Percentiles rank a stretch among this genome's conserved stretches.
phyloP scores from a whole-genome alignment of 2,888 invertebrate genomes.

The Drosophila maculinotata region DNA sequence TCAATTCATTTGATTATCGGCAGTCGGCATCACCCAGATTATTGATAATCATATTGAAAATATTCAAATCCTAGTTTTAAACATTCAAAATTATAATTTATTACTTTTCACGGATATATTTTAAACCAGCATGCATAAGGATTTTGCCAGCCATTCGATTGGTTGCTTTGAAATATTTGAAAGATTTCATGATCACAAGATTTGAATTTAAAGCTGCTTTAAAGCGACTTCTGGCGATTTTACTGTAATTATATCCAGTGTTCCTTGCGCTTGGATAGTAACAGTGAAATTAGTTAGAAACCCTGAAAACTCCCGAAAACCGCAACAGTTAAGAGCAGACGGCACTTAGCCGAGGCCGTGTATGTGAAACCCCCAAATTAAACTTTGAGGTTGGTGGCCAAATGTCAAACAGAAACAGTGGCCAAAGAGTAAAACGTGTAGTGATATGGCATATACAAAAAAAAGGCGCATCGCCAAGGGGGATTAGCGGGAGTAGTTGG shows the following conservation, averaged over 20 bases:
- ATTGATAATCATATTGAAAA: no score
- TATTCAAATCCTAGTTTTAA: no score
- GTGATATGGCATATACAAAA: slow-evolving; percentile 23
- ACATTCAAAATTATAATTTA: no score
- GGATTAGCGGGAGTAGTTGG: slow-evolving; percentile 10
- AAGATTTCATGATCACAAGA: neutral
- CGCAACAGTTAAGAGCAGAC: slow-evolving; percentile 46
- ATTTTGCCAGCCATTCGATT: no score
- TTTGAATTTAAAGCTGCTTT: neutral
- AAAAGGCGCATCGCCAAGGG: slow-evolving; percentile 10
- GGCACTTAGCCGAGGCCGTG: slow-evolving; percentile 42
- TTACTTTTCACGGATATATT: no score
- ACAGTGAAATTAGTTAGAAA: slow-evolving; percentile 3
- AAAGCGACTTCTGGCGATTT: neutral
- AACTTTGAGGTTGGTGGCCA: slow-evolving; percentile 52
- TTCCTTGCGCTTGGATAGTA: neutral
- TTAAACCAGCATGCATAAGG: no score
- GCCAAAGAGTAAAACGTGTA: slow-evolving; percentile 27
- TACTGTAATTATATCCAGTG: slow-evolving; percentile 3
- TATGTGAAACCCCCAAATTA: slow-evolving; percentile 67
- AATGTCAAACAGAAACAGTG: slow-evolving; percentile 42
- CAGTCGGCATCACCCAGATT: no score
- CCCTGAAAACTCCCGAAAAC: slow-evolving; percentile 6
- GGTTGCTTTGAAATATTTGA: neutral
- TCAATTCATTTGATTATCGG: no score